A percentile compares a stretch with the other conserved stretches of the same genome.
Conservation (phyloP, 2,888 invertebrate genomes). For the Cerastis leucographa region DNA sequence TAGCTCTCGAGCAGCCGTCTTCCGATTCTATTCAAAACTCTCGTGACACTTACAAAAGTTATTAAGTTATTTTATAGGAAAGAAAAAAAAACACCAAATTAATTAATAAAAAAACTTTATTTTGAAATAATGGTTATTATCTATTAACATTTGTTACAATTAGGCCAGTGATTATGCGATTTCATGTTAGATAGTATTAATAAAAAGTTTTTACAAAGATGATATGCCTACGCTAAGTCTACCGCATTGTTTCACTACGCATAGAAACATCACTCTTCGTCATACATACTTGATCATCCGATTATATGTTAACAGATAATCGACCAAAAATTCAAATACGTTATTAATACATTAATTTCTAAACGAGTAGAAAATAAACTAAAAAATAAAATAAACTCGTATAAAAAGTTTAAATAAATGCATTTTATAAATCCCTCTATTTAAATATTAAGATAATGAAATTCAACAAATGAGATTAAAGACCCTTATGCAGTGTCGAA, state of each 20-base stretch:
- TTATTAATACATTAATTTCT: conserved; percentile 76
- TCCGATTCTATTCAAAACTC: background rate
- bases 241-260: conserved; percentile 66
- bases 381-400: conserved; percentile 83
- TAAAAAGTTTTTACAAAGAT: conserved; percentile 86
- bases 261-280: conserved; percentile 67
- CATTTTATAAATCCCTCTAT: conserved; percentile 88
- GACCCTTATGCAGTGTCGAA: conserved; percentile 77
- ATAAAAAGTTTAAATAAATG: conserved; percentile 90
- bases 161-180: conserved; percentile 87
- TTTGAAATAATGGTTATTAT: conserved; percentile 90
- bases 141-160: conserved; percentile 89
- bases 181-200: conserved; percentile 84
- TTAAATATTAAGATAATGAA: conserved; percentile 86
- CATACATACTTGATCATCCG: conserved; percentile 60
- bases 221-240: conserved; percentile 87
- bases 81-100: conserved; percentile 62
- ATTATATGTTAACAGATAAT: conserved; percentile 88
- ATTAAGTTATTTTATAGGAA: background rate
- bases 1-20: background rate
- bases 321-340: conserved; percentile 86
- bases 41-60: background rate
- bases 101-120: conserved; percentile 87
- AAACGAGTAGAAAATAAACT: conserved; percentile 88
- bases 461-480: conserved; percentile 87